These are phyloP conservation scores for Eumeta japonica DNA, from an alignment of 1,140 invertebrate species.

Conservation along the genomic window DNA sequence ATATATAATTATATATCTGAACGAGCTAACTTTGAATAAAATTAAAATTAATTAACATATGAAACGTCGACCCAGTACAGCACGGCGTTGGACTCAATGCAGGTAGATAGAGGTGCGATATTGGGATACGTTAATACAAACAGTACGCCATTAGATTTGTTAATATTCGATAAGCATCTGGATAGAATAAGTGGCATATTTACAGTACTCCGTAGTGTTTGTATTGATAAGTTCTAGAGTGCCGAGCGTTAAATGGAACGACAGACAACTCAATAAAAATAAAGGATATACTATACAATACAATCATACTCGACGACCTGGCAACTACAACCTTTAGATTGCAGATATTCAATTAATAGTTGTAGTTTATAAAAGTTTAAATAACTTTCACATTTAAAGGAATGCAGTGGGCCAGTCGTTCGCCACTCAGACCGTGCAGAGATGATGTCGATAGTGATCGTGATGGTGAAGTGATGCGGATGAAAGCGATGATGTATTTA, in stretches of 20 bases:
- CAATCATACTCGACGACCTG: slow-evolving; percentile 46
- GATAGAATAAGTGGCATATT: slow-evolving; percentile 36
- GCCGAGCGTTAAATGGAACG: no score
- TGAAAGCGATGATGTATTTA: slow-evolving; percentile 23
- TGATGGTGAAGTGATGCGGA: slow-evolving; percentile 21
- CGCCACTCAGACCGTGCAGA: slow-evolving; percentile 49
- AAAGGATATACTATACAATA: slow-evolving; percentile 36
- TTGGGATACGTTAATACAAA: slow-evolving; percentile 38
- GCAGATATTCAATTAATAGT: no score
- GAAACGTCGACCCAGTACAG: slow-evolving; percentile 33
- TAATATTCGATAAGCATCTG: slow-evolving; percentile 44
- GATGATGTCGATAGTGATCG: slow-evolving; percentile 37
- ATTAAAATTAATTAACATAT: slow-evolving; percentile 57
- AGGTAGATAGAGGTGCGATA: no score
- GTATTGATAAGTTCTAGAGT: no score
- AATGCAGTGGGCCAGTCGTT: slow-evolving; percentile 35
- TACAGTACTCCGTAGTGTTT: no score
- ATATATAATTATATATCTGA: slow-evolving; percentile 56
- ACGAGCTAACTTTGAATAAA: slow-evolving; percentile 57
- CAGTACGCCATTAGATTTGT: no score
- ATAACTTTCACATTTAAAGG: no score
- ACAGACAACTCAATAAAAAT: no score
- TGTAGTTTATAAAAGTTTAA: no score
- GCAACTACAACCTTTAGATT: no score
- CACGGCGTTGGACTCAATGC: no score